Conservation (phyloP, 2,888 invertebrate species). For the Lobophora halterata region DNA sequence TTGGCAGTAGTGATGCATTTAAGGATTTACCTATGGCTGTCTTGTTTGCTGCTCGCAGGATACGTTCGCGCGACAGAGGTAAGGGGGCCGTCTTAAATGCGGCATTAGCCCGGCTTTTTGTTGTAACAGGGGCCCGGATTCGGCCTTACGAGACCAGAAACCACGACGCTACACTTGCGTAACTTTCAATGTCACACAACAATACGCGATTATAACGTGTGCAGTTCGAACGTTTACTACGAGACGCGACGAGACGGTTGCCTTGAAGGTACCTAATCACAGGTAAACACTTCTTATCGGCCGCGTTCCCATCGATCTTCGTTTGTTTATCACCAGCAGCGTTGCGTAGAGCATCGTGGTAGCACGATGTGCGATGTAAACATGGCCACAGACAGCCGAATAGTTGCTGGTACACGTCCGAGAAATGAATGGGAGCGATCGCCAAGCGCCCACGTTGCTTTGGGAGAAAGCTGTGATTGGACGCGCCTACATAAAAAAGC, state of each 20-base stretch:
- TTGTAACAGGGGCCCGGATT: slow-evolving; percentile 46
- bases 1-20: slow-evolving; percentile 86
- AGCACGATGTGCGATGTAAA: slow-evolving; percentile 46
- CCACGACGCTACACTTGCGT: slow-evolving; percentile 60
- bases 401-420: slow-evolving; percentile 33
- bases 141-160: slow-evolving; percentile 30
- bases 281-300: slow-evolving; percentile 74
- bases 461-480: slow-evolving; percentile 59
- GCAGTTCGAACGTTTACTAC: slow-evolving; percentile 39
- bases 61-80: slow-evolving; percentile 88
- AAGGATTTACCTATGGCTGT: slow-evolving; percentile 87
- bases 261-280: slow-evolving; percentile 67
- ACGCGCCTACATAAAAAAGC: slow-evolving; percentile 38
- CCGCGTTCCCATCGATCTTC: slow-evolving; percentile 57
- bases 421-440: slow-evolving; percentile 58
- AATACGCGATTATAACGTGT: slow-evolving; percentile 32
- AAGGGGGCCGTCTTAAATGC: slow-evolving; percentile 80
- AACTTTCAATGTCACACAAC: slow-evolving; percentile 73
- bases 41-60: slow-evolving; percentile 86
- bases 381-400: slow-evolving; percentile 25
- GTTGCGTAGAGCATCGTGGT: slow-evolving; percentile 36
- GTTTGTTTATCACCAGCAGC: slow-evolving; percentile 53
- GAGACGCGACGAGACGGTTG: too few species aligned
- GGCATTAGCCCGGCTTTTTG: slow-evolving; percentile 73
- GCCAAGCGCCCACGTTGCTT: slow-evolving; percentile 72